A percentile compares a stretch with the other conserved stretches of the same genome.
Evolutionary conservation across 2,797 vertebrate genomes (phyloP).

Genomic region (Siniperca scherzeri): DNA sequence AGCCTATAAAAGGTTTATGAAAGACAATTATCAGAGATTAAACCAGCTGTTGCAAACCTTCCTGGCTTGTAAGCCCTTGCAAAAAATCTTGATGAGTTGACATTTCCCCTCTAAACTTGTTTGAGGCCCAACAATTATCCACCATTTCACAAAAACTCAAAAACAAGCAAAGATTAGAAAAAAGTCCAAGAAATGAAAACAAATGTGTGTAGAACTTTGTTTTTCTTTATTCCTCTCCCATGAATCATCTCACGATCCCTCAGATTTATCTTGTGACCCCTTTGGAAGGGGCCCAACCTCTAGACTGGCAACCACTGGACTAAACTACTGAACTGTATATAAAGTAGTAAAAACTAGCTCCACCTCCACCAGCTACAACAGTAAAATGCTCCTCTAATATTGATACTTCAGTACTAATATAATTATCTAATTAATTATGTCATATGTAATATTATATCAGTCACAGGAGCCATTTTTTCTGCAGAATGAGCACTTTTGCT

Average conservation of each 20-base stretch:
- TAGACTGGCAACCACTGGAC: not conserved
- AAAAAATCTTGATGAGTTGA: not conserved
- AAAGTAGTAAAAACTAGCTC: not conserved
- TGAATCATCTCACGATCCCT: not conserved
- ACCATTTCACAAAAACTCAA: not conserved
- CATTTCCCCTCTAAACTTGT: not conserved
- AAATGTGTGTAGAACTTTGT: not conserved
- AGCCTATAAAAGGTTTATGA: not conserved
- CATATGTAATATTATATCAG: not conserved
- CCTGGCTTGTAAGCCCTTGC: not conserved
- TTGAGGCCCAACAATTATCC: not conserved
- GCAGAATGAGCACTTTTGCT: not conserved
- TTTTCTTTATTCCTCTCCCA: not conserved
- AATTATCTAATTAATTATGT: not conserved
- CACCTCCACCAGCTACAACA: not conserved
- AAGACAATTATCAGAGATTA: not conserved
- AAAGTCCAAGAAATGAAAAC: not conserved
- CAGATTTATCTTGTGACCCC: not conserved
- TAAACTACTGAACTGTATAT: not conserved
- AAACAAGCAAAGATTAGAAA: not conserved
- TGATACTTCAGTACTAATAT: not conserved
- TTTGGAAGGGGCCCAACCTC: not conserved
- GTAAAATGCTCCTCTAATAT: not conserved
- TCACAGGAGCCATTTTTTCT: not conserved
- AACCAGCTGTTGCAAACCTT: not conserved